Base-by-base conservation (phyloP, 1,140 invertebrate genomes). In the Drosophila ficusphila region DNA sequence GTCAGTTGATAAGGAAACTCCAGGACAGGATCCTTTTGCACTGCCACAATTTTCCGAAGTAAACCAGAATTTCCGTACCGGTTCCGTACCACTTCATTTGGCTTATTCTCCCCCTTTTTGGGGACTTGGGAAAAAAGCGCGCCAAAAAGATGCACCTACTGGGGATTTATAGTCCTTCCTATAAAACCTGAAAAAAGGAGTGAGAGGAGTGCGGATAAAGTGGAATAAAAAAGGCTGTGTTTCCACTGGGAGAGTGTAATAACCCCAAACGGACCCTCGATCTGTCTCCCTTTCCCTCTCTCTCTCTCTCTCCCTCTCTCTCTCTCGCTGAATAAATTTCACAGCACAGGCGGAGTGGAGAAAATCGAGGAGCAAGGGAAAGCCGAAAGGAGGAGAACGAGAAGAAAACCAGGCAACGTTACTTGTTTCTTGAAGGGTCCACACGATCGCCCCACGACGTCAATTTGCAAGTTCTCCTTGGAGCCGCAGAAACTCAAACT, bases 381-480 rank as follows among this genome's bases (percentile, higher is more conserved):
- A 58, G 23, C 42, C 33, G 44, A 72, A 53, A 25, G 69, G 47
- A 56, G 47, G 38, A 69, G 34, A 29, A 44, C n/a, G 8, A 70
- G 39, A 44, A 29, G 61, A 68, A 27, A 27, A 68, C 21, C 46
- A 41, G 62, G 41, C 38, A 31, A 47, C 33, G 56, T 73, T 74
- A 61, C 71, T 74, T 73, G 57, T 74, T 73, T 73, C 74, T 74
- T 58, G 56, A 83, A 85, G 79, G 79, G 79, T 64, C 57, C 69
- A 44, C 67, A 49, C 75, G 70, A 83, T 67, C 64, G 64, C 79
- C 79, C 62, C 62, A 67, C 68, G 65, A 85, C 64, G 79, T 79
- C 79, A 83, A 85, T 85, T 85, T 73, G 69, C 69, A 73, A 73
- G 69, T 73, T 73, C 68, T 71, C 65, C 52, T 70, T 70, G 52